These are phyloP conservation scores for Ciconia maguari DNA, from an alignment of 2,113 vertebrate genomes.

Conservation along the genomic window DNA sequence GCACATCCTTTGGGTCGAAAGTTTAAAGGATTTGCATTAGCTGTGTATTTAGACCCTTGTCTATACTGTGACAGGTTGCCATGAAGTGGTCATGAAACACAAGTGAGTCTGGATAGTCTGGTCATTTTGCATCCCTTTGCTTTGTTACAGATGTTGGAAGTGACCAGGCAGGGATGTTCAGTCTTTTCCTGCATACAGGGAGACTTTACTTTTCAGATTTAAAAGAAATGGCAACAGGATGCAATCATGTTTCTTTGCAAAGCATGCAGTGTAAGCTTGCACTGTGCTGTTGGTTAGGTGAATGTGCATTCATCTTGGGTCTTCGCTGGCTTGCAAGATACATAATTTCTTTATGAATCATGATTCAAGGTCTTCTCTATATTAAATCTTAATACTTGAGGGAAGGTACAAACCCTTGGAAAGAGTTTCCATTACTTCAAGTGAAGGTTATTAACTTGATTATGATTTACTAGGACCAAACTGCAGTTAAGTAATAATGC, in stretches of 20 bases:
- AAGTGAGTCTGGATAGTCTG: not conserved
- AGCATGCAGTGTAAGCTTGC: not conserved
- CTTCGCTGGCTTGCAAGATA: not conserved
- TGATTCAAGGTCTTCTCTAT: not conserved
- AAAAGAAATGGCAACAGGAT: not conserved
- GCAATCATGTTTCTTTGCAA: not conserved
- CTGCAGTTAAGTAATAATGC: not conserved
- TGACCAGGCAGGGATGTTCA: not conserved
- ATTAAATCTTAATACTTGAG: not conserved
- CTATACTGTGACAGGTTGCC: not conserved
- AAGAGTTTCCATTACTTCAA: not conserved
- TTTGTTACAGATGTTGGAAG: not conserved
- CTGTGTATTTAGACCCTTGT: not conserved
- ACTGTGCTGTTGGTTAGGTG: not conserved
- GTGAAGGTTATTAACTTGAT: not conserved
- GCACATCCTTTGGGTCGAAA: accelerated
- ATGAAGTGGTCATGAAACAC: no score
- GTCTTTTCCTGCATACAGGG: not conserved
- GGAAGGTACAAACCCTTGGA: not conserved
- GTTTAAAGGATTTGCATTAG: not conserved
- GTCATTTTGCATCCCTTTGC: not conserved
- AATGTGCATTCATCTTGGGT: not conserved
- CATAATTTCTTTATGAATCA: not conserved
- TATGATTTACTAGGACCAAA: not conserved
- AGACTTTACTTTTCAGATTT: not conserved